Evolutionary conservation across 1,140 invertebrate genomes (phyloP).

Genomic region (Nasonia giraulti): DNA sequence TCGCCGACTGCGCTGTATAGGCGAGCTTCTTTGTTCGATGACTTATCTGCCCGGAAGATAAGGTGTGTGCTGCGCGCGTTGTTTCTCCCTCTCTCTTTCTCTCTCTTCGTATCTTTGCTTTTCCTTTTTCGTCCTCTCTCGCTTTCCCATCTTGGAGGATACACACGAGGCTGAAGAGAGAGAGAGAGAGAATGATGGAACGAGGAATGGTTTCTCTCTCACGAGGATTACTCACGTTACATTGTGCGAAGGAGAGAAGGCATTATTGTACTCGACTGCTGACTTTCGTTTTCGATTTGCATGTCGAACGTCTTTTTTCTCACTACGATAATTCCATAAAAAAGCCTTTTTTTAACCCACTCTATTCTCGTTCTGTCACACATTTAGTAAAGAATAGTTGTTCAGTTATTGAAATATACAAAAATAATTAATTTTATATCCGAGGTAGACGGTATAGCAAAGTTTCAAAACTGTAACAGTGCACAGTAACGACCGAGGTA

Average conservation of each 20-base stretch:
- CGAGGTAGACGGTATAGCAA: no score
- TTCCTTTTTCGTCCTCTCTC: not conserved
- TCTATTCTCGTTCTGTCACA: no score
- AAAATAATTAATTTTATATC: no score
- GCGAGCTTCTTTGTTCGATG: slow-evolving; percentile 33
- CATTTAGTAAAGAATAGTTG: no score
- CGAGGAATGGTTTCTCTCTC: slow-evolving; percentile 8
- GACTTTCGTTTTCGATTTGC: slow-evolving; percentile 38
- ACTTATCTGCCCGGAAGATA: slow-evolving; percentile 32
- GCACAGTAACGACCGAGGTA: not conserved
- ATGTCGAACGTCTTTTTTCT: slow-evolving; percentile 1
- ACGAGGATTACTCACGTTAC: slow-evolving; percentile 47
- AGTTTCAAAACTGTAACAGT: no score
- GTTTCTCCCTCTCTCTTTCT: slow-evolving; percentile 1
- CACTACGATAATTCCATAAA: not conserved
- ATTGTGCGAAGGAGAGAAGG: not conserved
- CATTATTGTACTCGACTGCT: not conserved
- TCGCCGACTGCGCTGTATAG: not conserved
- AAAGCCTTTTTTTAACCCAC: no score
- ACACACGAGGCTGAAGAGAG: not conserved
- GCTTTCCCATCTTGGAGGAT: not conserved
- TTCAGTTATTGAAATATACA: no score
- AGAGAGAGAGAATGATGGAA: not conserved
- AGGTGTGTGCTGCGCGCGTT: slow-evolving; percentile 5
- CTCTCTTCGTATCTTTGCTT: not conserved